Conservation (phyloP, 2,888 invertebrate genomes). For the Oscheius sp. region DNA sequence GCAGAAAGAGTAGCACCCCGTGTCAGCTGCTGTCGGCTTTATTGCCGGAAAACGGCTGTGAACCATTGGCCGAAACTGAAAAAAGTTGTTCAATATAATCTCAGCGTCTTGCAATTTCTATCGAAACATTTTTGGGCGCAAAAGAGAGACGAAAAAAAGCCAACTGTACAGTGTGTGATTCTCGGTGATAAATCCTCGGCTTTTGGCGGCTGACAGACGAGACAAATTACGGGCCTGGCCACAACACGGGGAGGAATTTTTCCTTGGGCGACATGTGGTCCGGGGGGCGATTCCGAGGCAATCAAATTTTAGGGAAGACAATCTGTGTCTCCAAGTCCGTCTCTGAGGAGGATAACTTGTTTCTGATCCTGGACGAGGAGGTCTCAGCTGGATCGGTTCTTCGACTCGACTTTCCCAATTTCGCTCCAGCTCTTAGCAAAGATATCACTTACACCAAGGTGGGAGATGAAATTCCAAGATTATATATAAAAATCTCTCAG, state of each 20-base stretch:
- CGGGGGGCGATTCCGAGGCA: background rate
- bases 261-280: constrained; percentile 17
- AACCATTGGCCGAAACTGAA: background rate
- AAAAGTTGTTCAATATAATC: background rate
- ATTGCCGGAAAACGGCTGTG: constrained; percentile 23
- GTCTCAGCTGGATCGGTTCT: constrained; percentile 15
- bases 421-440: background rate
- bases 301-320: constrained; percentile 42
- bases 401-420: constrained; percentile 18
- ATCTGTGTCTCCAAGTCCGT: constrained; percentile 40
- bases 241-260: constrained; percentile 1
- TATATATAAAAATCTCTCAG: no score
- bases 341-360: constrained; percentile 18
- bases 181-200: constrained; percentile 11
- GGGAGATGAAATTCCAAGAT: no score
- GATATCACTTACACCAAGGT: constrained; percentile 19
- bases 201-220: constrained; percentile 11
- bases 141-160: background rate
- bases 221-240: background rate
- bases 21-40: constrained; percentile 20
- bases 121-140: background rate
- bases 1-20: constrained; percentile 2
- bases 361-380: constrained; percentile 20
- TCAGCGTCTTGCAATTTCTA: background rate
- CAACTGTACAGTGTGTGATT: background rate